Percentiles rank a stretch among this genome's conserved stretches.
These are phyloP conservation scores for Rhaphigaster nebulosa DNA, from an alignment of 2,888 invertebrate species.

Conservation along the genomic window DNA sequence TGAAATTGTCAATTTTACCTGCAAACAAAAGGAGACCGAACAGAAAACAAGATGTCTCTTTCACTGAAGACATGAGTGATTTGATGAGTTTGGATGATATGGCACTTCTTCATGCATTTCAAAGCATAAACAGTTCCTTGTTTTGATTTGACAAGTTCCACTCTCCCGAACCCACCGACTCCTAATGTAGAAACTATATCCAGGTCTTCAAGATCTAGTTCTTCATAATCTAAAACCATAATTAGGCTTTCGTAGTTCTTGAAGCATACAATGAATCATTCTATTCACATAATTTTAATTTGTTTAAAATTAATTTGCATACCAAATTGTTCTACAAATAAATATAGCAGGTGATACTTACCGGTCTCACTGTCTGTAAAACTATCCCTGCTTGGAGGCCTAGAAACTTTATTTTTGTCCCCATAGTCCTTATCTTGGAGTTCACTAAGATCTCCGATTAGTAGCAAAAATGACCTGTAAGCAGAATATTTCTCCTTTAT, in stretches of 20 bases:
- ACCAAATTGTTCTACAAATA: too few relatives aligned
- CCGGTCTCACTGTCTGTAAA: slow-evolving; percentile 64
- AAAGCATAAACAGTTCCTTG: slow-evolving; percentile 73
- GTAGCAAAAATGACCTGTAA: slow-evolving; percentile 75
- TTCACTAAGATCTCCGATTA: slow-evolving; percentile 83
- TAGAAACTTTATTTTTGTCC: slow-evolving; percentile 70
- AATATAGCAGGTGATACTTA: slow-evolving; percentile 53
- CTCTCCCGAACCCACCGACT: slow-evolving; percentile 81
- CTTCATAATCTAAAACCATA: slow-evolving; percentile 68
- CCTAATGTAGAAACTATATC: slow-evolving; percentile 78
- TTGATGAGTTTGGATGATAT: slow-evolving; percentile 80
- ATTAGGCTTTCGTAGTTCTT: background rate
- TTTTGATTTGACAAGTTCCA: slow-evolving; percentile 73
- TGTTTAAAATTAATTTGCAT: too few relatives aligned
- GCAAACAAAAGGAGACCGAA: slow-evolving; percentile 80
- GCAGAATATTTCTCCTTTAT: background rate
- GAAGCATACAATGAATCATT: too few relatives aligned
- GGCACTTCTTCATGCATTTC: slow-evolving; percentile 81
- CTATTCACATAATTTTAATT: too few relatives aligned
- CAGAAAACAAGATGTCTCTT: slow-evolving; percentile 78
- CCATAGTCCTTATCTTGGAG: slow-evolving; percentile 82
- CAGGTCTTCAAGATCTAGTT: slow-evolving; percentile 73
- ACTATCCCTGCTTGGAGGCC: slow-evolving; percentile 64
- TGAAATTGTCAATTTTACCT: slow-evolving; percentile 70
- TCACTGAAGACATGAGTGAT: slow-evolving; percentile 82